Conservation (phyloP, 2,888 invertebrate genomes). For the Apotomis turbidana region DNA sequence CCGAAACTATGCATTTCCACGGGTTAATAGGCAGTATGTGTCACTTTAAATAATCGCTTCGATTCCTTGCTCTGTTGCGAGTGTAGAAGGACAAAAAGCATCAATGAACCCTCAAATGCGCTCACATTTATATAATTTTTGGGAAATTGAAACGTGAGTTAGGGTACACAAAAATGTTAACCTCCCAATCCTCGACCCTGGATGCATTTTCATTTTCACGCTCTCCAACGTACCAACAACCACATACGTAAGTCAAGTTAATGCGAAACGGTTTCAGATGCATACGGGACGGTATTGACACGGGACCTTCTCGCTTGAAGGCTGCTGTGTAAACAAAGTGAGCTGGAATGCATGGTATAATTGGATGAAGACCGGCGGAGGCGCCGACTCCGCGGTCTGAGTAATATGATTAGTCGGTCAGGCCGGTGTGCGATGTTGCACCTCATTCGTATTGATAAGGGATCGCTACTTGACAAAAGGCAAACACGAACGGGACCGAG, state of each 20-base stretch:
- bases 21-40: too few species aligned
- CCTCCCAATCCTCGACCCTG: not conserved
- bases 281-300: not conserved
- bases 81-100: too few species aligned
- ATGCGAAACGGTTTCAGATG: slow-evolving; percentile 11
- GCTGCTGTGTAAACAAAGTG: slow-evolving; percentile 18
- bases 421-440: slow-evolving; percentile 15
- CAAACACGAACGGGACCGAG: too few species aligned
- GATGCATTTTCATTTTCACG: not conserved
- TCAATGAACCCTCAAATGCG: too few species aligned
- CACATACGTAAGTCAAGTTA: not conserved
- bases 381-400: slow-evolving; percentile 25
- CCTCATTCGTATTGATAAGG: slow-evolving; percentile 12
- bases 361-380: slow-evolving; percentile 33
- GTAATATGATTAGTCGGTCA: slow-evolving; percentile 34
- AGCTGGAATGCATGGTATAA: slow-evolving; percentile 23
- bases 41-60: too few species aligned
- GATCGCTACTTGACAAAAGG: not conserved
- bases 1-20: too few species aligned
- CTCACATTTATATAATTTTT: too few species aligned
- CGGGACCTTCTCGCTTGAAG: slow-evolving; percentile 9
- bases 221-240: too few species aligned
- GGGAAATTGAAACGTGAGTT: too few species aligned
- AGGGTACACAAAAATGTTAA: not conserved
- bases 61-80: too few species aligned